Percentiles rank a stretch among this genome's conserved stretches.
Evolutionary conservation across 1,140 invertebrate genomes (phyloP).

Genomic region (Bombyx mori): DNA sequence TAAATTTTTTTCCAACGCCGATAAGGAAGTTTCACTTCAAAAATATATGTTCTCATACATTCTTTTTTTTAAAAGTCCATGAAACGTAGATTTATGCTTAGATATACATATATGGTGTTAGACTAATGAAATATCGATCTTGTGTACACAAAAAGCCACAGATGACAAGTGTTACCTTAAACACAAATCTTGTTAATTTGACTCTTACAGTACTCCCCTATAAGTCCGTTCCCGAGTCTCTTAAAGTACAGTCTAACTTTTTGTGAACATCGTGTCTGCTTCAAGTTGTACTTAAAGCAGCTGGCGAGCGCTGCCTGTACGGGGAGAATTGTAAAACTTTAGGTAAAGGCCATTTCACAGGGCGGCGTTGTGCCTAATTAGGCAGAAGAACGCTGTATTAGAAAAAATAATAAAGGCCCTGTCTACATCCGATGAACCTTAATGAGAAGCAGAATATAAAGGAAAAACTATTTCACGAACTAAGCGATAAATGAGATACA

Average conservation of each 20-base stretch:
- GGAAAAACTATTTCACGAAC: constrained; percentile 14
- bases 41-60: no score
- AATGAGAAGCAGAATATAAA: constrained; percentile 16
- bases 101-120: no score
- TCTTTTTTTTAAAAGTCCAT: no score
- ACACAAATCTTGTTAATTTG: no score
- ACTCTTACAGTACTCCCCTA: no score
- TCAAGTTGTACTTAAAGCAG: constrained; percentile 31
- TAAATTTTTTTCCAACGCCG: no score
- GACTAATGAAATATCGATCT: no score
- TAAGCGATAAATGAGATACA: neutral
- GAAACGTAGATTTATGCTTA: no score
- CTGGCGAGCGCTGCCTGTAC: constrained; percentile 23
- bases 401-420: constrained; percentile 39
- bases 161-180: no score
- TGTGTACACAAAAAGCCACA: no score
- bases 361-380: constrained; percentile 37
- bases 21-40: no score
- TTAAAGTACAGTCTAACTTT: constrained; percentile 29
- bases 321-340: constrained; percentile 45
- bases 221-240: no score
- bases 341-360: constrained; percentile 31
- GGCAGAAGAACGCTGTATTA: constrained; percentile 34
- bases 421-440: constrained; percentile 10
- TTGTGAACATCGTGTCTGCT: constrained; percentile 34